These are phyloP conservation scores for Tupaia chinensis DNA, from an alignment of 2,113 vertebrate species.

Conservation along the genomic window DNA sequence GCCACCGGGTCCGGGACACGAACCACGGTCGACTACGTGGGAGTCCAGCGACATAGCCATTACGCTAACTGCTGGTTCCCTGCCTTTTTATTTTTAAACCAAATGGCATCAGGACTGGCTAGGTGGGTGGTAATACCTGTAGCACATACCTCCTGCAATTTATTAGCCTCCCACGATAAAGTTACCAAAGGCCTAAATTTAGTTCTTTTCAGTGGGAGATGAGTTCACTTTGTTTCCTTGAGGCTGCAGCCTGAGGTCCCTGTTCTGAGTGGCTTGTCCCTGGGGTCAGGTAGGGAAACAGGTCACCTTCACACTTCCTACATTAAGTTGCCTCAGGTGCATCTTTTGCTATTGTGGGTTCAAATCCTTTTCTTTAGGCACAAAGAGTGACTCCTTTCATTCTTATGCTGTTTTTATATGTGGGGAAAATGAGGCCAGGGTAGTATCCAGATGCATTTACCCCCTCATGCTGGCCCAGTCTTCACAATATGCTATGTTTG, in stretches of 20 bases:
- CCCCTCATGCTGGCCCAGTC: neutral
- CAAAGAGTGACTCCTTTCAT: neutral
- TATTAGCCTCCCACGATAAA: neutral
- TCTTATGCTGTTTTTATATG: neutral
- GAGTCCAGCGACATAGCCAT: no score
- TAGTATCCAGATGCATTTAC: neutral
- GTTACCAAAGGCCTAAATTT: neutral
- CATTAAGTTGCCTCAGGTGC: neutral
- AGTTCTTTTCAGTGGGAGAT: neutral
- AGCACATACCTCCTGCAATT: no score
- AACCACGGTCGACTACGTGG: no score
- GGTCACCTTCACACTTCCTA: accelerated
- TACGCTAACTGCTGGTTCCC: no score
- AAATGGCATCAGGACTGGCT: neutral
- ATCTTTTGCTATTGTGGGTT: neutral
- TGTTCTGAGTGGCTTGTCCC: neutral
- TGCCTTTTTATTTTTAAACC: neutral
- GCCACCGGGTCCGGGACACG: no score
- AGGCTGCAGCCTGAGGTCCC: neutral
- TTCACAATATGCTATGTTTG: neutral
- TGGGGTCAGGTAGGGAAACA: neutral
- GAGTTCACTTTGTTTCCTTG: neutral
- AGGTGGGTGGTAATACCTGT: no score
- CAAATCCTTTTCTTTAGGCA: neutral
- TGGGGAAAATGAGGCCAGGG: neutral